Base-by-base conservation (phyloP, 2,888 invertebrate genomes). In the Polyommatus icarus region DNA sequence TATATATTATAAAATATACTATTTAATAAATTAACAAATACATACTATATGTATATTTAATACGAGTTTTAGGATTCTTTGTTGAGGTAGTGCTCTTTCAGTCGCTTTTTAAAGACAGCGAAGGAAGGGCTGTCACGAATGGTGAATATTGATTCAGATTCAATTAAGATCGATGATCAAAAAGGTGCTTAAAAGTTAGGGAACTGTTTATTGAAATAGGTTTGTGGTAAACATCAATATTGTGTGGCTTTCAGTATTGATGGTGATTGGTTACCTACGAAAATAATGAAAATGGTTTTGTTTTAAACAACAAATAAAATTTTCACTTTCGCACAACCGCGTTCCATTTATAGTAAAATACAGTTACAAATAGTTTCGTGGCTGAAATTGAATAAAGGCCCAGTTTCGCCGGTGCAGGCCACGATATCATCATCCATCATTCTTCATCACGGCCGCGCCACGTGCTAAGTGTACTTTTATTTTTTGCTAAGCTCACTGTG, bases 361-460 rank as follows among this genome's bases (percentile, higher is more conserved):
- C 67, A 18, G 29, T 6, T 67, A 29, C 29, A 67, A 67, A 67
- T 67, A 32, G 29, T 32, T 32, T 32, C 24, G 18, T 67, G 67
- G 67, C 20, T 67, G 32, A 67, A 67, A 67, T 67, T 67, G 1
- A 67, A 67, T 67, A 67, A 32, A 67, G 29, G 29, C 67, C 67
- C 29, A 67, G 67, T 29, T 20, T 67, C 29, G 67, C 18, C 18
- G 15, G 82, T 83, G 82, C 81, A 81, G 81, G 81, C 78, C 79
- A 80, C 78, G 87, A 87, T 88, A 90, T 90, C 87, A 89, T 89
- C 89, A 91, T 92, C 88, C 90, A 91, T 91, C 90, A 91, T 82
- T 79, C 78, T 82, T 81, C 86, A 87, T 86, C 87, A 85, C 83
- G 83, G 83, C 83, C 82, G 83, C 83, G 84, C 85, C 85, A 85